Evolutionary conservation across 2,113 vertebrate species (phyloP).

Genomic region (Anolis sagrei): DNA sequence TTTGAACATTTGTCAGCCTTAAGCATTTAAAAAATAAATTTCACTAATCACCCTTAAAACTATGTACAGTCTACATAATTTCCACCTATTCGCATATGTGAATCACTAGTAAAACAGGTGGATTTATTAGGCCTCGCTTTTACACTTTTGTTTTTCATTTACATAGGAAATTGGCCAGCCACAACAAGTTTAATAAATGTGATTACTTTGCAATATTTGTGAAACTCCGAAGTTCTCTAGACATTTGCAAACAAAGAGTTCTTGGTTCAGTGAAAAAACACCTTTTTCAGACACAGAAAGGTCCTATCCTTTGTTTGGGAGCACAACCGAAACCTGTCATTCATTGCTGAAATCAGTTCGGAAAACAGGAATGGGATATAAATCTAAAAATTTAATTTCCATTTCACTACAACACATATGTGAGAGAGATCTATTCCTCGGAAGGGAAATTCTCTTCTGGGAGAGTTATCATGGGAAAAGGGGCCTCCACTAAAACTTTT

Average conservation of each 20-base stretch:
- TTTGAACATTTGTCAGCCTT: neutral
- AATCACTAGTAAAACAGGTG: neutral
- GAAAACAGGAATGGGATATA: no score
- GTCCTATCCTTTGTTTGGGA: no score
- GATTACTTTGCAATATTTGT: neutral
- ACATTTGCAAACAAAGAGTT: neutral
- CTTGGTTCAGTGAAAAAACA: neutral
- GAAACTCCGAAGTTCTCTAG: neutral
- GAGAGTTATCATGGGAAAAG: no score
- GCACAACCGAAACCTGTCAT: no score
- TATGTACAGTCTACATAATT: conserved; percentile 1
- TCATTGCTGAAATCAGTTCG: no score
- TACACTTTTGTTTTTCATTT: neutral
- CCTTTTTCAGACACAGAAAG: no score
- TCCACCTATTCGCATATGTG: neutral
- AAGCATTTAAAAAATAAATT: neutral
- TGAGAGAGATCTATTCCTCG: no score
- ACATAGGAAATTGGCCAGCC: neutral
- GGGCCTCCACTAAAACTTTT: no score
- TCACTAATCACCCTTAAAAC: neutral
- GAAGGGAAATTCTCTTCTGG: no score
- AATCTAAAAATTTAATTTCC: no score
- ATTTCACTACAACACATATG: no score
- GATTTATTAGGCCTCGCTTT: conserved; percentile 12
- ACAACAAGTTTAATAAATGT: conserved; percentile 1